Base-by-base conservation (phyloP, 2,888 invertebrate species). In the Callyntrura sp. region DNA sequence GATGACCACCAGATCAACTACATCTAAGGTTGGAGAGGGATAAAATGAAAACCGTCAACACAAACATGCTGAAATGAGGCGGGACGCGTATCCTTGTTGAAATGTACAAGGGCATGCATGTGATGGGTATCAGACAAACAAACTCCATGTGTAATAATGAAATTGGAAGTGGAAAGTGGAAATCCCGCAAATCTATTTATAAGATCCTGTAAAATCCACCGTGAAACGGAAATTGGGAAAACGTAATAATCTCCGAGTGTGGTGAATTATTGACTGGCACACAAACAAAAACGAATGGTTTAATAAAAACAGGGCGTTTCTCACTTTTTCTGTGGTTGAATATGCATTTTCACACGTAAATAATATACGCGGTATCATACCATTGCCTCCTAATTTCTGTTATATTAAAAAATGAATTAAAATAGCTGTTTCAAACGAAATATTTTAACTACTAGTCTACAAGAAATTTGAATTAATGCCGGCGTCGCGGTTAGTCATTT, bases 1-100 rank as follows among this genome's bases (percentile, higher is more conserved):
- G 84, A 85, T 83, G 68, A 83, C 68, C 83, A 83, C 28, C 68
- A 76, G 51, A 76, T 76, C 76, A 76, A 48, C 73, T 48, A 45
- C 70, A 45, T 45, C 48, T 23, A 73, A 23, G 20, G 73, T 20
- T 48, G 48, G 60, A 73, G 48, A 48, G n/a, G n/a, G 23, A 20
- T 43, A 73, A 48, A 48, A 17, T 17, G 35, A 20, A 35, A 35
- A 68, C 28, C 17, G 20, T 20, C 60, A 35, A 68, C 14, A 35
- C 45, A 43, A 4, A 17, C 43, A 43, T 12, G 45, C 6, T 35
- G 35, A 62, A 20, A 62, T 25, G 11, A 9, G 25, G 11, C 23
- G 25, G 9, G 9, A 23, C 20, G 23, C n/a, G 6, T 23, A 23
- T 60, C 9, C 23, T 6, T 23, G 23, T 20, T 60, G 8, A 17